These are phyloP conservation scores for Neosilurus hyrtlii DNA, from an alignment of 2,797 vertebrate genomes.

Conservation along the genomic window DNA sequence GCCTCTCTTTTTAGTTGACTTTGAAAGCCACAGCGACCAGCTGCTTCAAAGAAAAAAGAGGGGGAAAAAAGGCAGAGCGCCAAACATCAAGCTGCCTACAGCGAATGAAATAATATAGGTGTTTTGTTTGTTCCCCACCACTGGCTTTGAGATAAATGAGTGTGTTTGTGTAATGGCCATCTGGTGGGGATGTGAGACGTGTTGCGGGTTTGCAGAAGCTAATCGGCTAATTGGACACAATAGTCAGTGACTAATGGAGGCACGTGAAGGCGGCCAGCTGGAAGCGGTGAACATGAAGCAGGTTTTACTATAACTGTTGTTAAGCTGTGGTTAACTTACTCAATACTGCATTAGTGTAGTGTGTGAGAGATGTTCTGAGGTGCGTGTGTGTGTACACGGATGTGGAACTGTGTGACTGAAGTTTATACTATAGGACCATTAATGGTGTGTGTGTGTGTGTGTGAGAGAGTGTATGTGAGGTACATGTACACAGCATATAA, in stretches of 20 bases:
- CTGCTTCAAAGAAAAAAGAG: conserved; percentile 42
- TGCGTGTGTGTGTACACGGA: background rate
- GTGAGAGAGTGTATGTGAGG: background rate
- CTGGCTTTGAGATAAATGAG: conserved; percentile 56
- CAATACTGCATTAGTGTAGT: conserved; percentile 25
- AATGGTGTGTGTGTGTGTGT: background rate
- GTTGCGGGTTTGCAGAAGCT: conserved; percentile 72
- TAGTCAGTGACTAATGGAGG: conserved; percentile 70
- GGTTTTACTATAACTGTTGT: conserved; percentile 27
- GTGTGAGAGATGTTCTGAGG: background rate
- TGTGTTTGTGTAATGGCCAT: conserved; percentile 58
- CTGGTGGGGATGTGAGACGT: conserved; percentile 56
- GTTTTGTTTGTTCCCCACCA: conserved; percentile 54
- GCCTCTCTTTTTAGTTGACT: conserved; percentile 50
- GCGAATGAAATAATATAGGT: conserved; percentile 54
- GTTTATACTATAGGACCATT: too few relatives aligned
- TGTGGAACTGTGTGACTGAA: background rate
- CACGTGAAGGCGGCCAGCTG: conserved; percentile 43
- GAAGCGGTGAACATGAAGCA: conserved; percentile 41
- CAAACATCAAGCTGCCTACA: conserved; percentile 57
- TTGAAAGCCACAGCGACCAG: conserved; percentile 49
- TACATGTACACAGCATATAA: too few relatives aligned
- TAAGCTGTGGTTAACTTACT: conserved; percentile 40
- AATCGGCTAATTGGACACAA: conserved; percentile 76
- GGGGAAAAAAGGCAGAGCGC: conserved; percentile 11